These are phyloP conservation scores for Heliconius hewitsoni DNA, from an alignment of 1,140 invertebrate species.

Conservation along the genomic window DNA sequence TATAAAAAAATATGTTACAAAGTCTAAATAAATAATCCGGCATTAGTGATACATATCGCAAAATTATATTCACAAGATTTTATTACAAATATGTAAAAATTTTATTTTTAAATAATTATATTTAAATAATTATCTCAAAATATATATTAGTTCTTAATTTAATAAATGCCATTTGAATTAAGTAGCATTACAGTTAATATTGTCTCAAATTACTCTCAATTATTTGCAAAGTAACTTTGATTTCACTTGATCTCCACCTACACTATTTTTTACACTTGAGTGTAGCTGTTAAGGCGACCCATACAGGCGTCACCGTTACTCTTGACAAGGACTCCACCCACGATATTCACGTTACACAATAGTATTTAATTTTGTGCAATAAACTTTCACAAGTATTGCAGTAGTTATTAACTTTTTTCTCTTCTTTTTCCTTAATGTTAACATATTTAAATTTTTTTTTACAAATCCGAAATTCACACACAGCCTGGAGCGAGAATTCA, in stretches of 20 bases:
- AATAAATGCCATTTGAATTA: neutral
- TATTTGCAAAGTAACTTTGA: conserved; percentile 56
- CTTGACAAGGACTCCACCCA: conserved; percentile 62
- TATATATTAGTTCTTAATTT: neutral
- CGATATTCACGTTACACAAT: conserved; percentile 57
- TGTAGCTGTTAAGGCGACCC: conserved; percentile 48
- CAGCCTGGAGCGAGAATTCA: no score
- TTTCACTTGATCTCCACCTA: conserved; percentile 56
- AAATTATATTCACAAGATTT: neutral
- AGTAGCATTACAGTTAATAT: conserved; percentile 46
- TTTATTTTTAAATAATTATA: neutral
- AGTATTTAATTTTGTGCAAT: conserved; percentile 54
- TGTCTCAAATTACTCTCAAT: conserved; percentile 45
- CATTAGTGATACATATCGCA: neutral
- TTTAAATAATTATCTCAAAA: neutral
- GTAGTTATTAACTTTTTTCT: neutral
- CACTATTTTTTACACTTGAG: conserved; percentile 44
- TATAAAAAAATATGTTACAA: neutral
- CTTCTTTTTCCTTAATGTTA: neutral
- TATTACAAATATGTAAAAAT: neutral
- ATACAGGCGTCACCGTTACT: conserved; percentile 51
- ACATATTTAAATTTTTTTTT: neutral
- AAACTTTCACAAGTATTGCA: conserved; percentile 26
- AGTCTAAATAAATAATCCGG: neutral
- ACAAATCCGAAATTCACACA: no score